Percentiles rank a stretch among this genome's conserved stretches.
Evolutionary conservation across 2,113 vertebrate species (phyloP).

Genomic region (Oriolus oriolus): DNA sequence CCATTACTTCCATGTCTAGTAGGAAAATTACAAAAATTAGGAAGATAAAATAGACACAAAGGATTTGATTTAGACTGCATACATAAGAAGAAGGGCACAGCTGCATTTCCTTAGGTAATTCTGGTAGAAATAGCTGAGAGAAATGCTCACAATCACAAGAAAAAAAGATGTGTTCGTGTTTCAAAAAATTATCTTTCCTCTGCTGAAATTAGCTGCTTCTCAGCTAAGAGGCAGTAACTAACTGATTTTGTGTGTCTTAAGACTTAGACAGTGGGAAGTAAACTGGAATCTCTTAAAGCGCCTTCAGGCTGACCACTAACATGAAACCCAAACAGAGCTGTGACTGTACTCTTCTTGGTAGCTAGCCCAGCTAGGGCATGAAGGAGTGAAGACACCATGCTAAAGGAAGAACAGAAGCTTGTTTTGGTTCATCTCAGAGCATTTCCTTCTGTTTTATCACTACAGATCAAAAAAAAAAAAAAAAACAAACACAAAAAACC

Average conservation of each 20-base stretch:
- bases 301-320: neutral
- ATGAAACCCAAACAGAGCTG: neutral
- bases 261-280: neutral
- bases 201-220: neutral
- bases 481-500: accelerated
- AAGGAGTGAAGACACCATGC: neutral
- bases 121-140: constrained; percentile 14
- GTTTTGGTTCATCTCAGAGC: neutral
- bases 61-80: constrained; percentile 27
- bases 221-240: neutral
- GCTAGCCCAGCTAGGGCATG: neutral
- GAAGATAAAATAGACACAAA: constrained; percentile 34
- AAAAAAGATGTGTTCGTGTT: neutral
- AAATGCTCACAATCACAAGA: neutral
- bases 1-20: neutral
- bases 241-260: neutral
- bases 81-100: neutral
- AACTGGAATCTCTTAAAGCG: neutral
- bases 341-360: neutral
- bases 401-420: neutral
- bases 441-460: neutral
- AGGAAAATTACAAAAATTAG: neutral
- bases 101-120: constrained; percentile 43
- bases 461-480: neutral
- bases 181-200: neutral